A percentile compares a stretch with the other conserved stretches of the same genome.
Evolutionary conservation across 1,140 invertebrate species (phyloP).

Genomic region (Eubasilissa regina): DNA sequence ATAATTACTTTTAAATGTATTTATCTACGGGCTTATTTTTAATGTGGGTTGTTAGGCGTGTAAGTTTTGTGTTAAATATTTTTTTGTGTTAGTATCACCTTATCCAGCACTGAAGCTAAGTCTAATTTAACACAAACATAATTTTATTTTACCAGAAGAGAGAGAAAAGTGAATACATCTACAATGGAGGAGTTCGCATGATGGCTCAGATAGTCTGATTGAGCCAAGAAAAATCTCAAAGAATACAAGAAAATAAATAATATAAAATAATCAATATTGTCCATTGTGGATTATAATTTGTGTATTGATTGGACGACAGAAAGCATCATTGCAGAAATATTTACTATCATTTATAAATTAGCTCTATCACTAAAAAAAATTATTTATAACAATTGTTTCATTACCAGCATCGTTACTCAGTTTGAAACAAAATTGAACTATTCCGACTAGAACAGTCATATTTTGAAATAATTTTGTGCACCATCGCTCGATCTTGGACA

Average conservation of each 20-base stretch:
- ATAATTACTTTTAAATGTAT: too few relatives aligned
- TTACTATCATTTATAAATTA: background rate
- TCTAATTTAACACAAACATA: slow-evolving; percentile 25
- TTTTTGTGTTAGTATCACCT: slow-evolving; percentile 19
- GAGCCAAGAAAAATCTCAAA: background rate
- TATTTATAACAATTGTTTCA: too few relatives aligned
- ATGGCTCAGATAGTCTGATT: slow-evolving; percentile 12
- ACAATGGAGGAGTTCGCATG: background rate
- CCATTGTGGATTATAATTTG: too few relatives aligned
- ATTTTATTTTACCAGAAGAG: slow-evolving; percentile 17
- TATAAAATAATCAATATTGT: background rate
- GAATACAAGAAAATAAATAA: background rate
- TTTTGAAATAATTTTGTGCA: too few relatives aligned
- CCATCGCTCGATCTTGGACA: too few relatives aligned
- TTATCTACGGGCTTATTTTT: background rate
- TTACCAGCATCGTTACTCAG: too few relatives aligned
- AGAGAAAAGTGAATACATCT: slow-evolving; percentile 19
- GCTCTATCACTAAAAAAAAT: too few relatives aligned
- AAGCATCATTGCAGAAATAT: background rate
- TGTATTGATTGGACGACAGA: background rate
- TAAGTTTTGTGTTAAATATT: background rate
- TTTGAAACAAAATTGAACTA: too few relatives aligned
- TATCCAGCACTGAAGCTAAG: slow-evolving; percentile 31
- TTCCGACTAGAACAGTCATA: too few relatives aligned
- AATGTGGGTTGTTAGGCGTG: too few relatives aligned